Conservation (phyloP, 92 coral and sea anemone genomes). For the Porites lobata region DNA sequence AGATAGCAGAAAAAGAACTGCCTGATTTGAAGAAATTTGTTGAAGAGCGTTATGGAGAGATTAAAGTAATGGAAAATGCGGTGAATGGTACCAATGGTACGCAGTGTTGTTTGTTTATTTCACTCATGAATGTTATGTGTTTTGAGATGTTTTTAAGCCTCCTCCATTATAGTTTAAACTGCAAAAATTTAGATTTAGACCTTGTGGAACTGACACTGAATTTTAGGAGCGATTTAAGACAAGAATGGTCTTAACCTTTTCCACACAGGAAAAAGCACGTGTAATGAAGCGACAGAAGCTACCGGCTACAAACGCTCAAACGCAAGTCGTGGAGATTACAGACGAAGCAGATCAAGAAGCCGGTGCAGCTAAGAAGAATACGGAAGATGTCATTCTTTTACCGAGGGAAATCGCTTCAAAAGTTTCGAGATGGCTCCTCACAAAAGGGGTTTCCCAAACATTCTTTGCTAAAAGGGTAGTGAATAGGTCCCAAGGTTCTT, state of each 20-base stretch:
- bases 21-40: neutral
- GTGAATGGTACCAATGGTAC: neutral
- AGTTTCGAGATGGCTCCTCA: neutral
- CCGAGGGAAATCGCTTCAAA: neutral
- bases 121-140: neutral
- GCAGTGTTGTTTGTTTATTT: neutral
- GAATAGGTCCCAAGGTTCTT: no score
- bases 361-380: neutral
- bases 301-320: neutral
- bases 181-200: constrained; percentile 3
- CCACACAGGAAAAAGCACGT: constrained; percentile 12
- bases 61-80: neutral
- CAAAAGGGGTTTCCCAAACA: constrained; percentile 1
- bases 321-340: neutral
- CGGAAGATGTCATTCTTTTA: neutral
- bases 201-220: constrained; percentile 9
- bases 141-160: neutral
- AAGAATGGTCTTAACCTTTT: constrained; percentile 1
- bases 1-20: neutral
- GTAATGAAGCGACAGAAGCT: neutral
- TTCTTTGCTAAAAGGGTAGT: neutral
- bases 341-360: neutral
- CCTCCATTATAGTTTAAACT: neutral
- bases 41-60: neutral
- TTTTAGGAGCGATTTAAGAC: neutral